Base-by-base conservation (phyloP, 2,888 invertebrate genomes). In the Gastracanthus pulcherrimus region DNA sequence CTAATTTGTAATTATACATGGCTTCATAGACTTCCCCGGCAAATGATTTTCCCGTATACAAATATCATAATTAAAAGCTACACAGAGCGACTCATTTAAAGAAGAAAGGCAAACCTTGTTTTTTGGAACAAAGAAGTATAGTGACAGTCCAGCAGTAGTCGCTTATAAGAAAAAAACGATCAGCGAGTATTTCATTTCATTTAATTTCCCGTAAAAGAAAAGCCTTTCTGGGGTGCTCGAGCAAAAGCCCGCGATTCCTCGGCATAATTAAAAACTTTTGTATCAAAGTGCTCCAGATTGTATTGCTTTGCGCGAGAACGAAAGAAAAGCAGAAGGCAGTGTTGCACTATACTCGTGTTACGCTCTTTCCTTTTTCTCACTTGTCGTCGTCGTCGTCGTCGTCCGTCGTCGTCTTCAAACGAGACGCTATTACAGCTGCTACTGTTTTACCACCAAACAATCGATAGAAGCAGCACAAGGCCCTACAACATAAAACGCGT, bases 231-330 rank as follows among this genome's bases (percentile, higher is more conserved):
- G 7, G 11, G 36, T 16, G 34, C 34, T 19, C 31, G 19, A 23
- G 31, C n/a, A 19, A 36, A 31, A 19, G 9, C 11, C 2, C 16
- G 16, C 31, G 16, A 45, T 45, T n/a, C n/a, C 41, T 26, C 9
- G 19, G 38, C 26, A 70, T 70, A 55, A 70, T 70, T 70, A 70
- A 70, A 70, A 70, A 55, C 51, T 70, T 70, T 70, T 23, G 23
- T 55, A 36, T 16, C 70, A 36, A 70, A 55, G 55, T 55, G 19
- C 36, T 55, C 26, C 6, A 23, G 11, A 55, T 55, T 23, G 23
- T 23, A 36, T 70, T 55, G 55, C 55, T 70, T 70, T 55, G 62
- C 5, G 29, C 36, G 1, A 19, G 9, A 19, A 34, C 2, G 1
- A n/a, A 62, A 16, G 31, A 62, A 34, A 36, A 36, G n/a, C 31